phyloP scores from a whole-genome alignment of 2,888 invertebrate species.

The Allacma fusca region DNA sequence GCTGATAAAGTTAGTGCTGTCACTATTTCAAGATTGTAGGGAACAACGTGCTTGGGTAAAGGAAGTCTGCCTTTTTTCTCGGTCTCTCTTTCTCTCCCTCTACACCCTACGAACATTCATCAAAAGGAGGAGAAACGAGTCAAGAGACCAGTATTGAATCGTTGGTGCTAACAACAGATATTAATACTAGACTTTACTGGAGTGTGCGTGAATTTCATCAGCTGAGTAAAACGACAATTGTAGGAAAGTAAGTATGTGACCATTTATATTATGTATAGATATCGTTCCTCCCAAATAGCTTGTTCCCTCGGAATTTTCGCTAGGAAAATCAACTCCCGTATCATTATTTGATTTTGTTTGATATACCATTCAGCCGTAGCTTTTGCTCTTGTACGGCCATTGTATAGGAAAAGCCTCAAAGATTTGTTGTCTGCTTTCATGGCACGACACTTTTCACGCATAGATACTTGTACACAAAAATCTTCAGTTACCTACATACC shows the following conservation, averaged over 20 bases:
- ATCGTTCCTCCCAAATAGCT: neutral
- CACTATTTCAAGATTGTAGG: neutral
- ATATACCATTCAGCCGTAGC: neutral
- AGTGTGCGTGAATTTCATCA: conserved; percentile 2
- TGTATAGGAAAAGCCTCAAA: neutral
- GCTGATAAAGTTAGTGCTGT: conserved; percentile 17
- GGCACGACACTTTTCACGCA: neutral
- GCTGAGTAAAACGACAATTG: neutral
- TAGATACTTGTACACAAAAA: too few relatives aligned
- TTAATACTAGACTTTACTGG: neutral
- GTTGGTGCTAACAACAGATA: neutral
- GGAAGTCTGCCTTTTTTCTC: neutral
- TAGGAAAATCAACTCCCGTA: neutral
- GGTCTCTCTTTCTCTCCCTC: neutral
- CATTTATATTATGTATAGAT: neutral
- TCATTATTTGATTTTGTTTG: conserved; percentile 2
- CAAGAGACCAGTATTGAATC: neutral
- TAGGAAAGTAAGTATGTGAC: neutral
- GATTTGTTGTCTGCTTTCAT: neutral
- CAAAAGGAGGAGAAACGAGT: neutral
- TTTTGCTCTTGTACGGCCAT: neutral
- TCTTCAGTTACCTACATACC: too few relatives aligned
- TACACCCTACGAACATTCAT: neutral
- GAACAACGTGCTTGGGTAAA: neutral
- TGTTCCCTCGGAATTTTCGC: neutral